A percentile compares a stretch with the other conserved stretches of the same genome.
phyloP scores from a whole-genome alignment of 2,113 vertebrate species.

The Struthio camelus region DNA sequence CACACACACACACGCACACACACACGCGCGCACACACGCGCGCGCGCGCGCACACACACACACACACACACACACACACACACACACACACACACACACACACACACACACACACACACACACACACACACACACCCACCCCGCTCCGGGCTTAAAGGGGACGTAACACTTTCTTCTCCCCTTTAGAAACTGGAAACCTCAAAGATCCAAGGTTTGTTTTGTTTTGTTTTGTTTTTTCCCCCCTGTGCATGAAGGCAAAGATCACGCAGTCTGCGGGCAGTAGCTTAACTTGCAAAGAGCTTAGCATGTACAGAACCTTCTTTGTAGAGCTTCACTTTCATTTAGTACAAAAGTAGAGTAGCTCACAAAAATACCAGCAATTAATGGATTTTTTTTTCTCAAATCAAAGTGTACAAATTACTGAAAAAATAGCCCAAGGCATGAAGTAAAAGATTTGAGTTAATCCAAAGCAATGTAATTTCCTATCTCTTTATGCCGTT shows the following conservation, averaged over 20 bases:
- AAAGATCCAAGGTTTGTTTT: background rate
- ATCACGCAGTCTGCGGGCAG: background rate
- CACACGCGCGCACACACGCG: background rate
- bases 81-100: background rate
- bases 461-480: background rate
- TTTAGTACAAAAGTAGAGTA: background rate
- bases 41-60: no score
- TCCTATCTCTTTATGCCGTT: background rate
- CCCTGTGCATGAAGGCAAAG: background rate
- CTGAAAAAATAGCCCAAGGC: background rate
- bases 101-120: no score
- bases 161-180: constrained; percentile 59
- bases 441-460: background rate
- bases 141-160: constrained; percentile 82
- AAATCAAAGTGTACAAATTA: background rate
- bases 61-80: constrained; percentile 42
- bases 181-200: background rate
- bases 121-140: constrained; percentile 61
- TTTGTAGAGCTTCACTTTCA: background rate
- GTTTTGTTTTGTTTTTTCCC: background rate
- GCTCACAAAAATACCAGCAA: background rate
- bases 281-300: background rate
- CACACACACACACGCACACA: constrained; percentile 53
- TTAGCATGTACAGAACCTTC: background rate
- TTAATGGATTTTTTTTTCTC: background rate